phyloP scores from a whole-genome alignment of 2,888 invertebrate species.

The Stratiomys singularior region DNA sequence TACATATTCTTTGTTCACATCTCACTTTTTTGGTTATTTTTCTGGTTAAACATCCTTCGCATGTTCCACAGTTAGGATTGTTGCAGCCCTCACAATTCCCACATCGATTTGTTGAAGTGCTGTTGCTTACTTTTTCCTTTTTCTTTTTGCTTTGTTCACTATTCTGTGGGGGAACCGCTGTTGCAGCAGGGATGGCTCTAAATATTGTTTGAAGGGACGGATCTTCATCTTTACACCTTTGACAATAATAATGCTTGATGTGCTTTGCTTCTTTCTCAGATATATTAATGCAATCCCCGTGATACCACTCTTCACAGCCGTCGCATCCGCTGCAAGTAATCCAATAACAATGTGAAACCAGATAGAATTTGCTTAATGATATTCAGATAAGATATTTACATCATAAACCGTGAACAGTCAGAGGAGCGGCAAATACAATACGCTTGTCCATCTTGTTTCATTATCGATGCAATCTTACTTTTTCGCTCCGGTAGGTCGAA shows the following conservation, averaged over 20 bases:
- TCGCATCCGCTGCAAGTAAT: slow-evolving; percentile 91
- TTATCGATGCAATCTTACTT: slow-evolving; percentile 86
- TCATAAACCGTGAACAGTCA: slow-evolving; percentile 96
- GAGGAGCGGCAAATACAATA: slow-evolving; percentile 96
- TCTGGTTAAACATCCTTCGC: slow-evolving; percentile 62
- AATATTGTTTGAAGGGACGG: slow-evolving; percentile 75
- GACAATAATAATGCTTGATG: slow-evolving; percentile 94
- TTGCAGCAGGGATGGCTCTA: slow-evolving; percentile 61
- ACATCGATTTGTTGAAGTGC: slow-evolving; percentile 69
- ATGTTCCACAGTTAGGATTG: slow-evolving; percentile 62
- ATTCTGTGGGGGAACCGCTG: slow-evolving; percentile 54
- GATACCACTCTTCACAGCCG: slow-evolving; percentile 98
- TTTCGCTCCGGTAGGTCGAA: slow-evolving; percentile 90
- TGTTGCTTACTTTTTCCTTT: slow-evolving; percentile 46
- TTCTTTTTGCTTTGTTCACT: slow-evolving; percentile 17
- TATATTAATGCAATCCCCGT: slow-evolving; percentile 96
- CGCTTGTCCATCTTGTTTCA: slow-evolving; percentile 90
- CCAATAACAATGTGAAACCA: no score
- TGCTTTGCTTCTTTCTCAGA: slow-evolving; percentile 92
- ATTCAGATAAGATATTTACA: slow-evolving; percentile 70
- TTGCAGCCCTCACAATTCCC: slow-evolving; percentile 80
- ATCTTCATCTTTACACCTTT: slow-evolving; percentile 85
- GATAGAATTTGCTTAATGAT: neutral
- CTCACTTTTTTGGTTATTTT: slow-evolving; percentile 65
- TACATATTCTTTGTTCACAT: slow-evolving; percentile 68